Conservation (phyloP, 2,113 vertebrate genomes). For the Scophthalmus maximus region DNA sequence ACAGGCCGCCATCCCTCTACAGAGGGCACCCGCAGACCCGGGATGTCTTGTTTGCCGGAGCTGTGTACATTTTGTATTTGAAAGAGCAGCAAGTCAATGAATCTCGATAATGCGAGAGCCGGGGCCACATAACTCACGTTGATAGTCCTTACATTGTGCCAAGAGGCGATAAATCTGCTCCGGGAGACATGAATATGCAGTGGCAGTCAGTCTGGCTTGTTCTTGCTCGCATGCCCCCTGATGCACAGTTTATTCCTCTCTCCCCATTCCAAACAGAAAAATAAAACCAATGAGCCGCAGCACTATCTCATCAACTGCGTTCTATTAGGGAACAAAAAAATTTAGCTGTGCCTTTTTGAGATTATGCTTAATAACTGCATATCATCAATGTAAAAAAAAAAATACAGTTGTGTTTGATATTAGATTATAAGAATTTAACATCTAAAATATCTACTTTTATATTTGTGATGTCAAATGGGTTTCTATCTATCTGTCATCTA, state of each 20-base stretch:
- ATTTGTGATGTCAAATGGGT: neutral
- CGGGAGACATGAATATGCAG: constrained; percentile 84
- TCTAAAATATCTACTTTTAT: neutral
- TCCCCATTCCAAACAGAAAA: constrained; percentile 71
- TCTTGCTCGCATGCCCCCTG: constrained; percentile 67
- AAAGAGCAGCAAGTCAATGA: constrained; percentile 87
- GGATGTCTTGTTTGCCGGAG: constrained; percentile 84
- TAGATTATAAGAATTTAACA: neutral
- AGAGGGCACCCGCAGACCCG: constrained; percentile 91
- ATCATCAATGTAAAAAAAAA: constrained; percentile 29
- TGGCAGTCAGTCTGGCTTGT: constrained; percentile 79
- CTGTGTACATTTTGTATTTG: constrained; percentile 77
- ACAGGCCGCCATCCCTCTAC: constrained; percentile 82
- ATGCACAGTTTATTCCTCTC: constrained; percentile 69
- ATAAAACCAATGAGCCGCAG: constrained; percentile 79
- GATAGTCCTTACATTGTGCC: constrained; percentile 88
- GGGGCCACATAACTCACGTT: constrained; percentile 90
- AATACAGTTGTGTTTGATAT: neutral
- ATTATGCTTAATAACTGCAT: constrained; percentile 52
- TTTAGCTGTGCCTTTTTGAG: constrained; percentile 47
- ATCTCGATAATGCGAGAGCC: constrained; percentile 88
- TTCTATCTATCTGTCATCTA: constrained; percentile 18
- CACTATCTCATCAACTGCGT: constrained; percentile 66
- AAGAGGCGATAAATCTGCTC: constrained; percentile 86
- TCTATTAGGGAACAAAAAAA: constrained; percentile 64